Percentiles rank a stretch among this genome's conserved stretches.
Conservation (phyloP, 2,888 invertebrate genomes). For the Chirona hameri region DNA sequence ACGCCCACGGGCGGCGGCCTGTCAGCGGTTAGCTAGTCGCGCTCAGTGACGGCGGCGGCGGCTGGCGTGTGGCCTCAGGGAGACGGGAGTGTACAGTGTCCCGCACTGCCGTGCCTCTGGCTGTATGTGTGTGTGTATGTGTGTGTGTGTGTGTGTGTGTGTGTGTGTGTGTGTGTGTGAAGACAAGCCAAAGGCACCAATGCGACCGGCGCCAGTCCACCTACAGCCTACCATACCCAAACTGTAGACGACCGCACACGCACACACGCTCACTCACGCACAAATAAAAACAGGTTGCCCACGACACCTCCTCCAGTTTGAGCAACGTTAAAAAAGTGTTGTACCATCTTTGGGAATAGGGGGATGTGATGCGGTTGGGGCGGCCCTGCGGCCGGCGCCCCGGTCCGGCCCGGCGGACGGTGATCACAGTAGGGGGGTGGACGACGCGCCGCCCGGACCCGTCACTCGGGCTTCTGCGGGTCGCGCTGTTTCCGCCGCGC, state of each 20-base stretch:
- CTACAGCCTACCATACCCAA: too few relatives aligned
- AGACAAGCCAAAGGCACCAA: neutral
- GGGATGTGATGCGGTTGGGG: too few relatives aligned
- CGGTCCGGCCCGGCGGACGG: neutral
- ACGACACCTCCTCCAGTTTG: neutral
- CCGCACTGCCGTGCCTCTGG: neutral
- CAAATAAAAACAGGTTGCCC: constrained; percentile 26
- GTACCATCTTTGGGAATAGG: constrained; percentile 28
- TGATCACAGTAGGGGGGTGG: neutral
- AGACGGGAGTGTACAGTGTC: neutral
- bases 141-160: too few relatives aligned
- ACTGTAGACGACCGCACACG: too few relatives aligned
- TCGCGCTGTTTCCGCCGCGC: constrained; percentile 24
- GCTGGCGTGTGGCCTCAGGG: neutral
- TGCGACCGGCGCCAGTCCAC: neutral
- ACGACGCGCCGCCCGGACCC: neutral
- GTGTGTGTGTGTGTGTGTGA: neutral
- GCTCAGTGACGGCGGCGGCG: neutral
- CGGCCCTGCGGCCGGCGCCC: too few relatives aligned
- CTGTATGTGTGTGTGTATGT: too few relatives aligned
- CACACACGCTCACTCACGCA: neutral
- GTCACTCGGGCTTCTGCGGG: constrained; percentile 25
- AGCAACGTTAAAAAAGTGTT: constrained; percentile 28
- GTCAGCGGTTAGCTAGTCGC: neutral
- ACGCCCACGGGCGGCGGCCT: neutral